Conservation (phyloP, 2,113 vertebrate genomes). For the Sander lucioperca region DNA sequence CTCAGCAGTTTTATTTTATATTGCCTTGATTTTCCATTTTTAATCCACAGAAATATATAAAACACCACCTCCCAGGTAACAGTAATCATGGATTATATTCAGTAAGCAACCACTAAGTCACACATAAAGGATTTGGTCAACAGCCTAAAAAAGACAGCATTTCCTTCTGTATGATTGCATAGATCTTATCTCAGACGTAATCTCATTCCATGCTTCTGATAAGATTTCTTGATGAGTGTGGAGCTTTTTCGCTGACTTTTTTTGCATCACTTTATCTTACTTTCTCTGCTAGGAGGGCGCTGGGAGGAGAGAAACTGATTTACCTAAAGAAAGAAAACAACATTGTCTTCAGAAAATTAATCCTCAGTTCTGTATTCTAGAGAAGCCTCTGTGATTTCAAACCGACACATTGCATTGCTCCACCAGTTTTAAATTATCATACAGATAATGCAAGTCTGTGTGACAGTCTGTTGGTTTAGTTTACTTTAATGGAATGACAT, state of each 20-base stretch:
- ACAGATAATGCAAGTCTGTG: constrained; percentile 61
- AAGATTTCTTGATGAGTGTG: constrained; percentile 61
- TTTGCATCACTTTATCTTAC: constrained; percentile 53
- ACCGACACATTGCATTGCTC: constrained; percentile 52
- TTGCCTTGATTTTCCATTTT: constrained; percentile 37
- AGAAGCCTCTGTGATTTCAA: constrained; percentile 45
- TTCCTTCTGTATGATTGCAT: constrained; percentile 58
- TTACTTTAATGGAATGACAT: constrained; percentile 65
- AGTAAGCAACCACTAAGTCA: constrained; percentile 53
- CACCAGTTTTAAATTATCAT: constrained; percentile 65
- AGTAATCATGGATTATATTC: constrained; percentile 71
- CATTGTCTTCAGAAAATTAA: constrained; percentile 59
- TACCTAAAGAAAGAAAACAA: neutral
- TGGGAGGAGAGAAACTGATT: constrained; percentile 33
- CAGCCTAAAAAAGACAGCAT: constrained; percentile 43
- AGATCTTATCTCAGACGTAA: constrained; percentile 67
- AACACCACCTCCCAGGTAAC: constrained; percentile 46
- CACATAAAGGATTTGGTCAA: constrained; percentile 67
- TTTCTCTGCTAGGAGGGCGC: neutral
- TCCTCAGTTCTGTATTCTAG: constrained; percentile 60
- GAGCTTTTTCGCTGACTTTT: constrained; percentile 35
- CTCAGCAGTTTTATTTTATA: constrained; percentile 16
- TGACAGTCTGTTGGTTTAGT: constrained; percentile 68
- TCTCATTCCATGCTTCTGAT: constrained; percentile 52
- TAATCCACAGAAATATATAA: constrained; percentile 47